A percentile compares a stretch with the other conserved stretches of the same genome.
Conservation (phyloP, 2,888 invertebrate species). For the Lasius fuliginosus region DNA sequence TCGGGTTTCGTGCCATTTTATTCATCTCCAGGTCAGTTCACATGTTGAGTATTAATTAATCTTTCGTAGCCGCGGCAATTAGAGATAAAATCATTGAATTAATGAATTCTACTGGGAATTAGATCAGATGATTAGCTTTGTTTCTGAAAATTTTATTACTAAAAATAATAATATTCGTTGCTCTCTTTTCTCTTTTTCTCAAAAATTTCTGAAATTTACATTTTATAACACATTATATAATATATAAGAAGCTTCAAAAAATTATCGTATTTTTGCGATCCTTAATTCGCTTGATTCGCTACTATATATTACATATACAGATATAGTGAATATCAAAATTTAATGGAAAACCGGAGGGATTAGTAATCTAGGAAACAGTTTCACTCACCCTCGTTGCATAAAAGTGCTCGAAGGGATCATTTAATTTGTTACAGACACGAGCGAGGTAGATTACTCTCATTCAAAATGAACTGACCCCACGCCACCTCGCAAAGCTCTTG, state of each 20-base stretch:
- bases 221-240: not conserved
- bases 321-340: not conserved
- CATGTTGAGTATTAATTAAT: constrained; percentile 10
- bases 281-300: not conserved
- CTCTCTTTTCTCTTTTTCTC: not conserved
- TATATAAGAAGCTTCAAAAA: not conserved
- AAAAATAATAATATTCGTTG: not conserved
- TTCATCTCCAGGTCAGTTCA: not conserved
- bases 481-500: constrained; percentile 50
- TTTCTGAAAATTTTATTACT: not conserved
- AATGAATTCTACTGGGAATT: not conserved
- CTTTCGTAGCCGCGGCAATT: not conserved
- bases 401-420: constrained; percentile 44
- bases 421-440: constrained; percentile 48
- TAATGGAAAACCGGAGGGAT: constrained; percentile 14
- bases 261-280: not conserved
- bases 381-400: constrained; percentile 8
- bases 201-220: not conserved
- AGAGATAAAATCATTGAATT: not conserved
- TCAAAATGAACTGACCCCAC: constrained; percentile 54
- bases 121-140: not conserved
- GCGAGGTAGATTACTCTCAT: constrained; percentile 59
- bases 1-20: constrained; percentile 17
- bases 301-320: not conserved
- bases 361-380: not conserved